A percentile compares a stretch with the other conserved stretches of the same genome.
Evolutionary conservation across 2,113 vertebrate species (phyloP).

Genomic region (Podarcis cretensis): DNA sequence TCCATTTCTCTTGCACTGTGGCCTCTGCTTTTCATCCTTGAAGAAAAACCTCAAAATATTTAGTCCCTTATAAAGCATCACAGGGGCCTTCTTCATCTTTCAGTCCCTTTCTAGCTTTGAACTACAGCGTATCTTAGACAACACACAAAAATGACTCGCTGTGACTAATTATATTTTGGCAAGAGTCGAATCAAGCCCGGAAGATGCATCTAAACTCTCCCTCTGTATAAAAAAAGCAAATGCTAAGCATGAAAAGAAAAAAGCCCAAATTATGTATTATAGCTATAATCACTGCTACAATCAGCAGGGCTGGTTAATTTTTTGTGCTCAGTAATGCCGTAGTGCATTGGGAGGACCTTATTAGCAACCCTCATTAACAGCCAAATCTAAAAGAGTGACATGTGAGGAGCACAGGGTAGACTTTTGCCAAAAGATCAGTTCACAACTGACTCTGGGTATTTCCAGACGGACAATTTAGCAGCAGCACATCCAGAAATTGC

Average conservation of each 20-base stretch:
- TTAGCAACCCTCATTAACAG: conserved; percentile 39
- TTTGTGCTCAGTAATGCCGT: conserved; percentile 37
- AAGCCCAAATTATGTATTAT: conserved; percentile 32
- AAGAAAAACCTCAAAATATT: conserved; percentile 15
- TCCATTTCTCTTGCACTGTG: conserved; percentile 3
- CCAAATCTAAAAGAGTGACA: background rate
- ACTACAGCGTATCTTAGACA: background rate
- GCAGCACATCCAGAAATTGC: too few species aligned
- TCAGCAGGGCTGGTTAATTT: background rate
- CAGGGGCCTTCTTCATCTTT: conserved; percentile 7
- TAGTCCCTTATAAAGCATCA: conserved; percentile 15
- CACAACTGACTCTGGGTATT: background rate
- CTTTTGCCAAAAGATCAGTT: conserved; percentile 35
- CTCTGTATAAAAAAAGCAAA: background rate
- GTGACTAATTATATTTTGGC: conserved; percentile 37
- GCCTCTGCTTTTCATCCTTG: conserved; percentile 16
- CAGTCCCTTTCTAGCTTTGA: conserved; percentile 12
- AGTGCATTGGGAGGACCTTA: conserved; percentile 24
- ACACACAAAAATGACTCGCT: background rate
- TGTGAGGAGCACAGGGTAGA: conserved; percentile 40
- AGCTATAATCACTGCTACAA: conserved; percentile 13
- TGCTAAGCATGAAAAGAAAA: background rate
- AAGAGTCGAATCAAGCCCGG: conserved; percentile 22
- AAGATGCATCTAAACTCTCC: background rate
- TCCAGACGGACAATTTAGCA: background rate